These are phyloP conservation scores for Andrena bucephala DNA, from an alignment of 2,888 invertebrate species.

Conservation along the genomic window DNA sequence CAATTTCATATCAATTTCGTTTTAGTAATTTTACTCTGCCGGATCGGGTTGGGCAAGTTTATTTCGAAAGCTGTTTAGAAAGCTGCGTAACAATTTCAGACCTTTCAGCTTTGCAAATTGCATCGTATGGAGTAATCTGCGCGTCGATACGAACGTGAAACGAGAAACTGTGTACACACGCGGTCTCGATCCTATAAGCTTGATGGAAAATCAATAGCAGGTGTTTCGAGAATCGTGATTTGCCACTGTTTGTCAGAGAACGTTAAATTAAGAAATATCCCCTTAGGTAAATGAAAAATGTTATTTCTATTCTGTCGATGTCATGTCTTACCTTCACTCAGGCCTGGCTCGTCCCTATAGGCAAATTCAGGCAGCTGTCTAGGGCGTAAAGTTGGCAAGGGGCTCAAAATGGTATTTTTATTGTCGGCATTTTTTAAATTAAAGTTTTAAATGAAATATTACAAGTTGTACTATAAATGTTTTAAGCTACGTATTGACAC, in stretches of 20 bases:
- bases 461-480: no score
- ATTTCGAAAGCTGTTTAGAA: not conserved
- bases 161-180: not conserved
- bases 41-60: not conserved
- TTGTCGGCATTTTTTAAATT: no score
- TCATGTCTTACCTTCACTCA: not conserved
- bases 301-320: not conserved
- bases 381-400: no score
- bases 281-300: not conserved
- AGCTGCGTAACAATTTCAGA: not conserved
- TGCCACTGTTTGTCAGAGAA: not conserved
- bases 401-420: no score
- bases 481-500: no score
- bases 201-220: slow-evolving; percentile 41
- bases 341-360: no score
- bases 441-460: no score
- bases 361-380: no score
- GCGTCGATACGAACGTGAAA: slow-evolving; percentile 17
- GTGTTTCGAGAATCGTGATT: slow-evolving; percentile 20
- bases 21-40: not conserved
- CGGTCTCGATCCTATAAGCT: slow-evolving; percentile 5
- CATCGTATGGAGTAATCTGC: slow-evolving; percentile 9
- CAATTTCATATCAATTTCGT: not conserved
- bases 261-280: not conserved
- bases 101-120: not conserved